phyloP scores from a whole-genome alignment of 2,888 invertebrate species.

The Conistra vaccinii region DNA sequence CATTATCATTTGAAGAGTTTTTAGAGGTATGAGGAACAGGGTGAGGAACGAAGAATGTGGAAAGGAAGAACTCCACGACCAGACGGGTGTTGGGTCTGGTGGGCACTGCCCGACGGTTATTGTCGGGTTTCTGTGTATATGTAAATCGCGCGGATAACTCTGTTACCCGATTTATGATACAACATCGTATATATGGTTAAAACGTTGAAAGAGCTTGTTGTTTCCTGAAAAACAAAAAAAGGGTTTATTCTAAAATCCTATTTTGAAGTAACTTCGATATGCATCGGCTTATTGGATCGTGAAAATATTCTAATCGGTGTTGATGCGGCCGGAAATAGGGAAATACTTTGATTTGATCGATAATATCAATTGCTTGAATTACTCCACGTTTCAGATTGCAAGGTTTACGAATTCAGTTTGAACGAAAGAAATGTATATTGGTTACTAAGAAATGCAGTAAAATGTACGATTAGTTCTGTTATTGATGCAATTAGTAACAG shows the following conservation, averaged over 20 bases:
- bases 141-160: background rate
- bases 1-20: background rate
- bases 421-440: constrained; percentile 9
- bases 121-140: background rate
- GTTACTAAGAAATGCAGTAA: constrained; percentile 40
- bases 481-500: constrained; percentile 45
- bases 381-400: constrained; percentile 23
- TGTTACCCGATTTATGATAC: background rate
- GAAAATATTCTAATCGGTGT: constrained; percentile 14
- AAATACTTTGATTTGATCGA: constrained; percentile 17
- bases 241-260: background rate
- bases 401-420: background rate
- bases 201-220: background rate
- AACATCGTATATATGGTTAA: background rate
- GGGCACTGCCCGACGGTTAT: too few species aligned
- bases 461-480: constrained; percentile 45
- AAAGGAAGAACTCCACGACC: background rate
- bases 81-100: too few species aligned
- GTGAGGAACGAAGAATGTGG: too few species aligned
- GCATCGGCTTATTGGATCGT: too few species aligned
- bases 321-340: background rate
- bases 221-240: background rate
- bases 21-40: too few species aligned
- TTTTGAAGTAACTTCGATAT: too few species aligned
- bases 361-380: constrained; percentile 8